These are phyloP conservation scores for Eurytoma adleriae DNA, from an alignment of 2,888 invertebrate genomes.

Conservation along the genomic window DNA sequence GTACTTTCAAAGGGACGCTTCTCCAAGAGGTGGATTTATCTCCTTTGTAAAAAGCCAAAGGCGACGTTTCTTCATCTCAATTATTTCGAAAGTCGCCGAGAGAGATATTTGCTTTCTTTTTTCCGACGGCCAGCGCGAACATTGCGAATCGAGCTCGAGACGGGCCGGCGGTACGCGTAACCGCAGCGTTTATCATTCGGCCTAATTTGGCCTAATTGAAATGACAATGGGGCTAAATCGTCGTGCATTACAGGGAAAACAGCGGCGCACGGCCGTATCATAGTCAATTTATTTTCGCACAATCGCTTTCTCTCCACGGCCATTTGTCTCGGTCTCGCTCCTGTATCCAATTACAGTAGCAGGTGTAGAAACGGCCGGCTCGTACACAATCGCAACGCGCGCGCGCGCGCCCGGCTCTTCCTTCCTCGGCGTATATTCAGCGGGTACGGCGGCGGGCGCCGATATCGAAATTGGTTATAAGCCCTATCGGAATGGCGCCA, in stretches of 20 bases:
- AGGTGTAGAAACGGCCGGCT: slow-evolving; percentile 46
- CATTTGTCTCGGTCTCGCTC: slow-evolving; percentile 24
- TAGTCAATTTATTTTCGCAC: slow-evolving; percentile 40
- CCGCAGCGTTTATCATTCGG: too few species aligned
- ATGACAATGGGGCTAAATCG: too few species aligned
- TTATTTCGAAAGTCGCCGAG: too few species aligned
- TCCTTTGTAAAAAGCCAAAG: too few species aligned
- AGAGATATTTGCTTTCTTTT: neutral
- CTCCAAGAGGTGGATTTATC: too few species aligned
- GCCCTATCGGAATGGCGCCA: slow-evolving; percentile 18
- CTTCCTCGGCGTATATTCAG: neutral
- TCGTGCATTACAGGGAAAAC: neutral
- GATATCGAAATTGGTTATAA: slow-evolving; percentile 55
- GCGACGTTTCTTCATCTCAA: too few species aligned
- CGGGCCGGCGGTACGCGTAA: too few species aligned
- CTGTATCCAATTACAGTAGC: slow-evolving; percentile 48
- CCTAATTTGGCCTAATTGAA: too few species aligned
- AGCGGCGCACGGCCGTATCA: slow-evolving; percentile 20
- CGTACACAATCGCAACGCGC: neutral
- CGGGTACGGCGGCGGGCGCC: neutral
- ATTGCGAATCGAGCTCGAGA: too few species aligned
- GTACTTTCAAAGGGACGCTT: too few species aligned
- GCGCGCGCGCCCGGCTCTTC: neutral
- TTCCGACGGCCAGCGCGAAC: neutral
- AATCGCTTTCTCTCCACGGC: neutral